Evolutionary conservation across 2,113 vertebrate species (phyloP).

Genomic region (Tilapia sparmanii): DNA sequence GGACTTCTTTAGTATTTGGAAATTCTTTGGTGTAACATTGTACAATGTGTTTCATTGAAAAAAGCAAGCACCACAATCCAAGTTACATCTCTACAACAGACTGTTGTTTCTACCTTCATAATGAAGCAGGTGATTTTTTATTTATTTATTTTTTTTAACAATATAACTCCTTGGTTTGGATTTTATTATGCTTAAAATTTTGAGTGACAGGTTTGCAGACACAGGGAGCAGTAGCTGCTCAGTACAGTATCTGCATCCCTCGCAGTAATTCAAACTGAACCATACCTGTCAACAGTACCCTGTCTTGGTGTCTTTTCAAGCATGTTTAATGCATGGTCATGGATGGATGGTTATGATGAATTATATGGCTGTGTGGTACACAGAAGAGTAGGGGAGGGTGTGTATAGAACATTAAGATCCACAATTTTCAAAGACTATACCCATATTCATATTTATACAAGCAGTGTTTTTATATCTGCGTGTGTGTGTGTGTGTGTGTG

Average conservation of each 20-base stretch:
- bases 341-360: not conserved
- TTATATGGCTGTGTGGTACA: not conserved
- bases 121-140: not conserved
- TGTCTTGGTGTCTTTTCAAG: not conserved
- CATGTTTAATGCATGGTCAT: not conserved
- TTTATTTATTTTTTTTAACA: not conserved
- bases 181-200: not conserved
- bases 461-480: not conserved
- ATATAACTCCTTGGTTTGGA: not conserved
- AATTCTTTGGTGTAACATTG: not conserved
- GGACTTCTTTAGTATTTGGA: not conserved
- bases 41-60: not conserved
- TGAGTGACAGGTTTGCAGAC: not conserved
- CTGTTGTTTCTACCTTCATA: not conserved
- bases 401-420: not conserved
- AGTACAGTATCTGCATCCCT: not conserved
- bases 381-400: not conserved
- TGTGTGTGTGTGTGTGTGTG: too few relatives aligned
- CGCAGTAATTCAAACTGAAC: not conserved
- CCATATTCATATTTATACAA: not conserved
- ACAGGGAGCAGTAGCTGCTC: not conserved
- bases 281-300: not conserved
- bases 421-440: not conserved
- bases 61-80: not conserved
- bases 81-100: not conserved